phyloP scores from a whole-genome alignment of 2,888 invertebrate genomes.

The Drosophila peninsularis region DNA sequence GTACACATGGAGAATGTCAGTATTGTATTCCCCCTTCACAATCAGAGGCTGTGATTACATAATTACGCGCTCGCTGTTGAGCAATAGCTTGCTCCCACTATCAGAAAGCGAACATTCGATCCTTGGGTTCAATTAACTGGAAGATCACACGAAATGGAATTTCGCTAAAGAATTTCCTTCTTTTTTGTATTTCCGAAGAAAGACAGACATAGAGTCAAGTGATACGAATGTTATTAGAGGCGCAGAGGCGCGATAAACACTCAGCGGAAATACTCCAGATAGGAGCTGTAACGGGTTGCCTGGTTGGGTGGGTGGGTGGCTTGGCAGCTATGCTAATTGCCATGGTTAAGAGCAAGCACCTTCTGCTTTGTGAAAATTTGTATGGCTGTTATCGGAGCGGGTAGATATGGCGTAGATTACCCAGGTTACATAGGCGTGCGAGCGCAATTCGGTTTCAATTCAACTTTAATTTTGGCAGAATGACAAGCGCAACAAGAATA shows the following conservation, averaged over 20 bases:
- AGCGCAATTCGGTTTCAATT: constrained; percentile 44
- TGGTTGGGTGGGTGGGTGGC: not conserved
- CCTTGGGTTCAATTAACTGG: constrained; percentile 4
- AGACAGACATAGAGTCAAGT: constrained; percentile 12
- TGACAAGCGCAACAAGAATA: constrained; percentile 60
- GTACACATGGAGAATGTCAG: not conserved
- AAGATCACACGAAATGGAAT: constrained; percentile 16
- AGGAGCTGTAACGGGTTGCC: constrained; percentile 1
- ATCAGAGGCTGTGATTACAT: constrained; percentile 6
- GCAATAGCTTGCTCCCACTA: not conserved
- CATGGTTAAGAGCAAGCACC: not conserved
- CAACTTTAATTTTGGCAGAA: constrained; percentile 47
- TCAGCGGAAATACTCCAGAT: constrained; percentile 21
- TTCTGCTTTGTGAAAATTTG: constrained; percentile 2
- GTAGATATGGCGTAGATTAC: constrained; percentile 53
- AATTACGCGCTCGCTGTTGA: constrained; percentile 5
- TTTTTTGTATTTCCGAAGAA: constrained; percentile 34
- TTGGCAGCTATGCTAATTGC: constrained; percentile 23
- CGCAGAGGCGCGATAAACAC: constrained; percentile 13
- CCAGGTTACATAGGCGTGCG: constrained; percentile 30
- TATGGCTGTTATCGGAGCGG: constrained; percentile 38
- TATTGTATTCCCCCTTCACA: too few relatives aligned
- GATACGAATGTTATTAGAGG: constrained; percentile 23
- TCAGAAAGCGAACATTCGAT: constrained; percentile 9
- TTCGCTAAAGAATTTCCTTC: constrained; percentile 28